Percentiles rank a stretch among this genome's conserved stretches.
These are phyloP conservation scores for Epinotia ramella DNA, from an alignment of 2,888 invertebrate species.

Conservation along the genomic window DNA sequence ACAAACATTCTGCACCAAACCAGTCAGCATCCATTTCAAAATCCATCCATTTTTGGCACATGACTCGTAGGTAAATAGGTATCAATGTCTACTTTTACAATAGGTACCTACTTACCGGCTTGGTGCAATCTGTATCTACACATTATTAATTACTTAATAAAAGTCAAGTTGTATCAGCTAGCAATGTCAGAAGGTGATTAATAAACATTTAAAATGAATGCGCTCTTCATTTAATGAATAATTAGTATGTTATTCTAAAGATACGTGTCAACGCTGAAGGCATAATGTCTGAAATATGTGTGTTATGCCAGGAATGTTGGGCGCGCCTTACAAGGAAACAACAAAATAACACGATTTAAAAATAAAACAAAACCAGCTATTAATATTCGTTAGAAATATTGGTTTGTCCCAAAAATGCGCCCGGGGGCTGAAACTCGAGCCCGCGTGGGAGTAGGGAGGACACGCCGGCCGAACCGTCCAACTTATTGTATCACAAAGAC, in stretches of 20 bases:
- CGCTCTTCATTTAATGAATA: neutral
- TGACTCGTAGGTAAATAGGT: neutral
- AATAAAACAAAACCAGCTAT: conserved; percentile 78
- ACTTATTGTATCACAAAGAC: conserved; percentile 52
- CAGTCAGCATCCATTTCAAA: too few relatives aligned
- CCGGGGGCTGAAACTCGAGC: conserved; percentile 81
- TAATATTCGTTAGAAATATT: conserved; percentile 85
- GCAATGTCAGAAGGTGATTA: neutral
- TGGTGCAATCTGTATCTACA: neutral
- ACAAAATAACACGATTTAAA: conserved; percentile 69
- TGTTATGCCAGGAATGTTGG: conserved; percentile 68
- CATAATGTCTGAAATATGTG: conserved; percentile 60
- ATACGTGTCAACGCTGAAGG: conserved; percentile 24
- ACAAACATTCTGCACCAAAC: conserved; percentile 48
- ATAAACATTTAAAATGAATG: neutral
- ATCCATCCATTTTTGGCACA: conserved; percentile 6
- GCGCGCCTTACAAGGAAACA: conserved; percentile 62
- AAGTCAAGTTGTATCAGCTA: neutral
- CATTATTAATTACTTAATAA: neutral
- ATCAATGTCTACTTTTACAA: neutral
- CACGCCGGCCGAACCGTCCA: conserved; percentile 55
- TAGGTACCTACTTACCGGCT: neutral
- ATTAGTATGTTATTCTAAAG: neutral
- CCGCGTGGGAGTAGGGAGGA: conserved; percentile 79
- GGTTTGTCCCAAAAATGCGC: conserved; percentile 84